A percentile compares a stretch with the other conserved stretches of the same genome.
These are phyloP conservation scores for Scaeva pyrastri DNA, from an alignment of 2,888 invertebrate species.

Conservation along the genomic window DNA sequence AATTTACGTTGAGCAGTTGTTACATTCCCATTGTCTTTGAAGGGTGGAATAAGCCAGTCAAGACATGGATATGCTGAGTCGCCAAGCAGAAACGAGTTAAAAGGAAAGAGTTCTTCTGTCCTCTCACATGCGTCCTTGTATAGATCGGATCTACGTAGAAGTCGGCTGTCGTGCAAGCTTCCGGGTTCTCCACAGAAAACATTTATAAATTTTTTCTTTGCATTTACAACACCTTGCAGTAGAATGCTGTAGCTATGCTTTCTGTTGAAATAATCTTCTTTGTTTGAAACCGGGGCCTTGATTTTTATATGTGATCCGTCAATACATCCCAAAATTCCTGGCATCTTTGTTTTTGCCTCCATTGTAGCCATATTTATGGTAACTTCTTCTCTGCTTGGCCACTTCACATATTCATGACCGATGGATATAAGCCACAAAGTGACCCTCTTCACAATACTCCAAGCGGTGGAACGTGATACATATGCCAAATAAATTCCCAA, in stretches of 20 bases:
- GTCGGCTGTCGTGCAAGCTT: slow-evolving; percentile 77
- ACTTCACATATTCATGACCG: too few relatives aligned
- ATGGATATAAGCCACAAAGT: too few relatives aligned
- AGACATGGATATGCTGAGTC: slow-evolving; percentile 76
- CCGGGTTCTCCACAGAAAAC: slow-evolving; percentile 78
- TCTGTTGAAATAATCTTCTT: slow-evolving; percentile 73
- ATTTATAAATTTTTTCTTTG: slow-evolving; percentile 76
- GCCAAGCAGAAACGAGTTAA: slow-evolving; percentile 50
- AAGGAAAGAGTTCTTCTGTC: slow-evolving; percentile 42
- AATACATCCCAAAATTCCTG: too few relatives aligned
- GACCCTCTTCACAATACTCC: too few relatives aligned
- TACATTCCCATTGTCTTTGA: slow-evolving; percentile 68
- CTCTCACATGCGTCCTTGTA: slow-evolving; percentile 19
- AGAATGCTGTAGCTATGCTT: slow-evolving; percentile 74
- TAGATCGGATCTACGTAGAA: slow-evolving; percentile 72
- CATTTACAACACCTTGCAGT: slow-evolving; percentile 77
- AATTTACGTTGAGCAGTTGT: too few relatives aligned
- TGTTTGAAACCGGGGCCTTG: slow-evolving; percentile 55
- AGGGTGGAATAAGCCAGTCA: slow-evolving; percentile 77
- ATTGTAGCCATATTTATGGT: too few relatives aligned
- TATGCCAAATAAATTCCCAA: too few relatives aligned
- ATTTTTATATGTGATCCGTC: too few relatives aligned
- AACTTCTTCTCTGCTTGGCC: too few relatives aligned
- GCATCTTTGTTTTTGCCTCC: too few relatives aligned
- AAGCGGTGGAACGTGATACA: too few relatives aligned